Evolutionary conservation across 1,140 invertebrate species (phyloP).

Genomic region (Drosophila bipectinata): DNA sequence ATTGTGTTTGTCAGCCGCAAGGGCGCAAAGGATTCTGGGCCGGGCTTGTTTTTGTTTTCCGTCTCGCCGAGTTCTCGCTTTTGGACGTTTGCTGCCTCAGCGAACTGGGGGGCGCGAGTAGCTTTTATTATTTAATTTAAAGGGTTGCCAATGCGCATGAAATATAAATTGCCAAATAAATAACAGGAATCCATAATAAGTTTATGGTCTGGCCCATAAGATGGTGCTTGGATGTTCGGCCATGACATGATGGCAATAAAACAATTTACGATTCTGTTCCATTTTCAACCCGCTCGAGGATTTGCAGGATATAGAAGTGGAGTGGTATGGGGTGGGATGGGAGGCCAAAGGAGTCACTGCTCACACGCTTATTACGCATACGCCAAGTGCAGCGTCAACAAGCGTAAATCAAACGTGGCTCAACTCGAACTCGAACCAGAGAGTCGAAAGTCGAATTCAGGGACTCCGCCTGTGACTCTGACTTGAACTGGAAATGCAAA

Average conservation of each 20-base stretch:
- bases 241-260: constrained; percentile 47
- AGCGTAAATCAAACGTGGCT: constrained; percentile 70
- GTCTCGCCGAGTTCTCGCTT: background rate
- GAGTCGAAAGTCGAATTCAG: constrained; percentile 50
- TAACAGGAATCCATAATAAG: constrained; percentile 49
- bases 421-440: constrained; percentile 11
- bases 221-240: constrained; percentile 12
- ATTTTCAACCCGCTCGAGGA: background rate
- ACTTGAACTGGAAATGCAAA: constrained; percentile 55
- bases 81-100: constrained; percentile 21
- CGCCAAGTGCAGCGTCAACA: constrained; percentile 65
- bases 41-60: constrained; percentile 4
- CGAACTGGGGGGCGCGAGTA: constrained; percentile 3
- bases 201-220: constrained; percentile 35
- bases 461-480: constrained; percentile 8
- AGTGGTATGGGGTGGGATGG: constrained; percentile 6
- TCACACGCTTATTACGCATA: constrained; percentile 67
- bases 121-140: constrained; percentile 67
- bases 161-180: constrained; percentile 58
- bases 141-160: constrained; percentile 45
- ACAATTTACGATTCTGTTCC: constrained; percentile 41
- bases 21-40: constrained; percentile 28
- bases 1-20: constrained; percentile 5
- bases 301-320: background rate
- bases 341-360: constrained; percentile 17